These are phyloP conservation scores for Caloenas nicobarica DNA, from an alignment of 2,113 vertebrate species.

Conservation along the genomic window DNA sequence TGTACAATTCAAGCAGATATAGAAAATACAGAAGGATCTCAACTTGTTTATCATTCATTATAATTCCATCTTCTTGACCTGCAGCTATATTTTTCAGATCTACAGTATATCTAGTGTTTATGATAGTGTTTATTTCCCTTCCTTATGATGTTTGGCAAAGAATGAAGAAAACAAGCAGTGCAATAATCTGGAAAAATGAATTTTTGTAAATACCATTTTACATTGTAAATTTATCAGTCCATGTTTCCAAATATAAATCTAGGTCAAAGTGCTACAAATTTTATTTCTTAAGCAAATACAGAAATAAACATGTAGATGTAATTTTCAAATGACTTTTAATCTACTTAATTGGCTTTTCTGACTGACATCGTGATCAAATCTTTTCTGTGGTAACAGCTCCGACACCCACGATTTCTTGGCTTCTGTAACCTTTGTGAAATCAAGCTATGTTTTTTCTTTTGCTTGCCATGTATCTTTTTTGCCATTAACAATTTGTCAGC, in stretches of 20 bases:
- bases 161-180: background rate
- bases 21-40: background rate
- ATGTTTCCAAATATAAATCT: background rate
- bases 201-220: background rate
- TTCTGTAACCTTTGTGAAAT: constrained; percentile 5
- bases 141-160: background rate
- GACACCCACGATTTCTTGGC: background rate
- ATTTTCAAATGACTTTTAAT: background rate
- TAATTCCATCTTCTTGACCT: background rate
- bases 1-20: background rate
- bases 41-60: background rate
- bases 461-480: background rate
- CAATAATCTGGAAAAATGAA: background rate
- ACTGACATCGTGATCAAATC: background rate
- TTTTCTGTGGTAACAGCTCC: background rate
- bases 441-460: background rate
- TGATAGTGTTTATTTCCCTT: background rate
- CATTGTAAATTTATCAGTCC: background rate
- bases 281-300: background rate
- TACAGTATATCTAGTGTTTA: background rate
- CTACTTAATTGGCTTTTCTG: background rate
- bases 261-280: background rate
- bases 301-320: background rate
- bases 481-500: constrained; percentile 22
- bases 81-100: background rate